Conservation (phyloP, 2,797 vertebrate genomes). For the Garrulus glandarius region DNA sequence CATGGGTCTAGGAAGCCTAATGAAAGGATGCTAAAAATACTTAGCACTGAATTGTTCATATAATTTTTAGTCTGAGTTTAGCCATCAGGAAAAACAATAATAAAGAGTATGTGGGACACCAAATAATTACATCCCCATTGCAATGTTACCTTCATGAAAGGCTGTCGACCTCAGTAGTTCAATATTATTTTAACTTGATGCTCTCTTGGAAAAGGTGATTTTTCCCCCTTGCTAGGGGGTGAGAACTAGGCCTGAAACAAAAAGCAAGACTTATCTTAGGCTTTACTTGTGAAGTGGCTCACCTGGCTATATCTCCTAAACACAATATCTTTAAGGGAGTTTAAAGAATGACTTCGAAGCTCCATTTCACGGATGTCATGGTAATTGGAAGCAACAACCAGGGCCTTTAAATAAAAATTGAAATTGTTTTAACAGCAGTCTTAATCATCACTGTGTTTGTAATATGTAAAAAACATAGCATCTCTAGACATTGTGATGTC, state of each 20-base stretch:
- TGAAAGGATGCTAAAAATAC: background rate
- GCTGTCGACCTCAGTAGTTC: background rate
- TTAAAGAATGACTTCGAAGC: conserved; percentile 84
- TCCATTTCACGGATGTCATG: conserved; percentile 83
- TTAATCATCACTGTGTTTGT: background rate
- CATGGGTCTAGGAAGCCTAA: background rate
- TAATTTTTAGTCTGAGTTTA: background rate
- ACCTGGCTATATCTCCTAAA: conserved; percentile 89
- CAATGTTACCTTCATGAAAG: conserved; percentile 22
- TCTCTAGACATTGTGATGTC: background rate
- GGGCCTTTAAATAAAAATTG: conserved; percentile 79
- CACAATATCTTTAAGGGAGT: conserved; percentile 86
- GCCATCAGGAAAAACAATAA: background rate
- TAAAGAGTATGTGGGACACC: background rate
- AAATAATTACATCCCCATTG: background rate
- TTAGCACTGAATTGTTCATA: background rate
- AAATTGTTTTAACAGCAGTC: background rate
- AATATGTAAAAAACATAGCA: background rate
- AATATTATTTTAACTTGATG: background rate
- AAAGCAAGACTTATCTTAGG: conserved; percentile 17
- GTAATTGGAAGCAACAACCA: conserved; percentile 80
- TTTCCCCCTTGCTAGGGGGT: background rate
- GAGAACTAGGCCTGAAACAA: conserved; percentile 40
- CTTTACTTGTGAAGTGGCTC: background rate
- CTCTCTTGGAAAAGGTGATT: background rate